These are phyloP conservation scores for Petrosia ficiformis DNA, from an alignment of 37 sponge, comb jelly and placozoan genomes.

Conservation along the genomic window DNA sequence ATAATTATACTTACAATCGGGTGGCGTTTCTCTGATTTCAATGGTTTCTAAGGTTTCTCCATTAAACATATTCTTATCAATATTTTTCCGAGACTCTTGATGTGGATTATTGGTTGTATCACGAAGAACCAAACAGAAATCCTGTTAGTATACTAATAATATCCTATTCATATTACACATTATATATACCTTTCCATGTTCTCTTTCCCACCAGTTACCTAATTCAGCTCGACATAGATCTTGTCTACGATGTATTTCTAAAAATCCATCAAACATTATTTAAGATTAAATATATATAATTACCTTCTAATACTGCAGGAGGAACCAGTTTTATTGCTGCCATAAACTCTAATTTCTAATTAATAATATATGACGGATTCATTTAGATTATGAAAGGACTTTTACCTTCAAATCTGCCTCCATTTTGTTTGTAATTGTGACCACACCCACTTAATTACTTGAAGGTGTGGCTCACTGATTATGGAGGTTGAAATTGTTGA, in stretches of 20 bases:
- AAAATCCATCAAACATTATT: background rate
- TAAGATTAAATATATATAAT: background rate
- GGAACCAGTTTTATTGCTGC: conserved; percentile 45
- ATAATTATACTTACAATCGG: no score
- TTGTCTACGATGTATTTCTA: conserved; percentile 60
- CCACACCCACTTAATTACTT: no score
- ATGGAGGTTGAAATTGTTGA: no score
- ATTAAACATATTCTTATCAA: no score
- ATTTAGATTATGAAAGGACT: background rate
- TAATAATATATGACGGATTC: background rate
- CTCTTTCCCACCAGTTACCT: conserved; percentile 75
- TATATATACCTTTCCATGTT: conserved; percentile 27
- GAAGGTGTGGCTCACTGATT: no score
- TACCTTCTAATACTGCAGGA: conserved; percentile 69
- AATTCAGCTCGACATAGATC: conserved; percentile 46
- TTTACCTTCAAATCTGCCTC: background rate
- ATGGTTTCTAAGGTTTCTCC: no score
- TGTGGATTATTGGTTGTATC: no score
- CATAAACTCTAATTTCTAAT: conserved; percentile 67
- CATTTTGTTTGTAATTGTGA: background rate
- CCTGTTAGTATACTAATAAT: no score
- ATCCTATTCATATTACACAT: no score
- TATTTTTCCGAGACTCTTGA: no score
- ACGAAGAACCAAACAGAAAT: no score
- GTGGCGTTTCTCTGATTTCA: no score